Percentiles rank a stretch among this genome's conserved stretches.
Conservation (phyloP, 2,113 vertebrate species). For the Actinemys pallida region DNA sequence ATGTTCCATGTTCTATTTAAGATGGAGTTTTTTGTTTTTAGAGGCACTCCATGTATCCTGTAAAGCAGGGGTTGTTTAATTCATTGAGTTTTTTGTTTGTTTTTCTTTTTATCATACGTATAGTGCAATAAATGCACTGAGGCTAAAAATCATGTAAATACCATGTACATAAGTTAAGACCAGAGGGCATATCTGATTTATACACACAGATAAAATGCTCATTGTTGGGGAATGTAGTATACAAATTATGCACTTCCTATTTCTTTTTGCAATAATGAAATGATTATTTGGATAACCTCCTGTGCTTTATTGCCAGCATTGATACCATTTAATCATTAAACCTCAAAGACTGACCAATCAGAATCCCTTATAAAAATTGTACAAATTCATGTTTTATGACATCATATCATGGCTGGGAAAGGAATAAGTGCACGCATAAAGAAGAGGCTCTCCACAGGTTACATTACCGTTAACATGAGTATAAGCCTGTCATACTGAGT, state of each 20-base stretch:
- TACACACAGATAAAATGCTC: neutral
- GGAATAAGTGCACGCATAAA: constrained; percentile 78
- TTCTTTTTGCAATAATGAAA: neutral
- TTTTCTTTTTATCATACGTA: neutral
- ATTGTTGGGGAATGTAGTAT: neutral
- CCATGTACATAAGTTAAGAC: neutral
- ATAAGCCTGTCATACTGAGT: constrained; percentile 97
- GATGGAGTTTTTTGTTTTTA: neutral
- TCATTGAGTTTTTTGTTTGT: neutral
- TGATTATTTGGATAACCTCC: neutral
- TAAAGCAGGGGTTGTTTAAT: neutral
- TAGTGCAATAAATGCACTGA: neutral
- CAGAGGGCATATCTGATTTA: neutral
- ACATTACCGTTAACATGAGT: constrained; percentile 97
- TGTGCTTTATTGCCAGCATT: neutral
- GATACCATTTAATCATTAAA: neutral
- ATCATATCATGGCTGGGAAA: constrained; percentile 82
- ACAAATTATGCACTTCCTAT: neutral
- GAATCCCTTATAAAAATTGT: constrained; percentile 86
- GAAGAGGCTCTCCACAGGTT: constrained; percentile 81
- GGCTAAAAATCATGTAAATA: neutral
- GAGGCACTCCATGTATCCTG: neutral
- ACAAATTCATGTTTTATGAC: constrained; percentile 81
- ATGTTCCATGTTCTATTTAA: neutral
- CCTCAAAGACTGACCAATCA: constrained; percentile 87